Evolutionary conservation across 1,140 invertebrate genomes (phyloP), one percentile per base, ranked within the genome.

Genomic region (Pogonomyrmex barbatus): DNA sequence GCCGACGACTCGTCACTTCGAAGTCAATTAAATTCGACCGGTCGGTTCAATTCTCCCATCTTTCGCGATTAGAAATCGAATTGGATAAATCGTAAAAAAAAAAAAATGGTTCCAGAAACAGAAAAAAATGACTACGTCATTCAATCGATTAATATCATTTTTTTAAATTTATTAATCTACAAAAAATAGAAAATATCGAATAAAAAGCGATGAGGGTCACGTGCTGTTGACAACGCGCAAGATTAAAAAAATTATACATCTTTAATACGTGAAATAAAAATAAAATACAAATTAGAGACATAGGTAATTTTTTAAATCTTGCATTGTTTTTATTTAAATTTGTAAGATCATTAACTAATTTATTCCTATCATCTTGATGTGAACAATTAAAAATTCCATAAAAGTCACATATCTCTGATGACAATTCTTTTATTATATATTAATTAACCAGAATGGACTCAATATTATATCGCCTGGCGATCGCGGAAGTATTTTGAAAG

Each of bases 1-100:
- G 24, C 24, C 24, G 24, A 24, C 12, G 36, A 75, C 50, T 78
- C 58, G 30, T 45, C 24, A 24, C 24, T 24, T 30, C 45, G 58
- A 78, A 45, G 58, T 75, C 52, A 33, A 39, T 75, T 58, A 39
- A 58, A n/a, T 42, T 75, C 33, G 42, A 77, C 8, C 30, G 10
- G n/a, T n/a, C 14, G 24, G 6, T 65, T 47, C 24, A 42, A 60
- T 78, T 60, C 12, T 75, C n/a, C 42, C 24, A 2, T 30, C 36
- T 45, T 45, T 60, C 5, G 9, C 33, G 42, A 50, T 68, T 14
- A n/a, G 63, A 45, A 24, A 45, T 24, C 24, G 24, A 24, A 24
- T 24, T 24, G 24, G 24, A 24, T 45, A 36, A 4, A 36, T 62
- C 12, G 6, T 14, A n/a, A n/a, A 30, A 67, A 12, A n/a, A 0